Evolutionary conservation across 1,140 invertebrate genomes (phyloP).

Genomic region (Magallana ariakensis): DNA sequence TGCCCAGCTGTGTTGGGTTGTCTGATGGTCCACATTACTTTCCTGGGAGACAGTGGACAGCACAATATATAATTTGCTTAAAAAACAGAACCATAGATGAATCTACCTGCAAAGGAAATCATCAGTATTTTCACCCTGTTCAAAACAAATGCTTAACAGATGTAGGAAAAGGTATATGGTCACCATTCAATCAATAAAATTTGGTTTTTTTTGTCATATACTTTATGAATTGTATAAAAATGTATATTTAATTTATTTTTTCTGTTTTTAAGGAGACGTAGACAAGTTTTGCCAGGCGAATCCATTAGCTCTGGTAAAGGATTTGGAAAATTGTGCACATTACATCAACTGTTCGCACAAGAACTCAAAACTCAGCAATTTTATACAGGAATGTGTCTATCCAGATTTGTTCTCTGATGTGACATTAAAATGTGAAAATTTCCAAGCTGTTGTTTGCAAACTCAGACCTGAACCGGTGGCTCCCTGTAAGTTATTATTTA

Average conservation of each 20-base stretch:
- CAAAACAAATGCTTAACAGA: constrained; percentile 46
- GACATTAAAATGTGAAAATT: constrained; percentile 49
- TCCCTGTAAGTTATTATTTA: constrained; percentile 56
- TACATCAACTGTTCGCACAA: constrained; percentile 58
- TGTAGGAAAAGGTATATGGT: constrained; percentile 50
- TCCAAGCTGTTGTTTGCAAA: constrained; percentile 52
- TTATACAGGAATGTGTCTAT: constrained; percentile 57
- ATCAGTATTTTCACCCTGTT: constrained; percentile 58
- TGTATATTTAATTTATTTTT: neutral
- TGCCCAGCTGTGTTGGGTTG: constrained; percentile 57
- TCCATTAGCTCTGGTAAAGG: constrained; percentile 46
- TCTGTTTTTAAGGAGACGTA: constrained; percentile 45
- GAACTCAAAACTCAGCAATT: constrained; percentile 47
- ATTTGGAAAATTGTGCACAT: constrained; percentile 54
- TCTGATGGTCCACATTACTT: constrained; percentile 55
- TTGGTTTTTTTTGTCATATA: too few species aligned
- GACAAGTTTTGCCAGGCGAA: constrained; percentile 51
- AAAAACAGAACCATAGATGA: constrained; percentile 59
- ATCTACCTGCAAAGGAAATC: constrained; percentile 37
- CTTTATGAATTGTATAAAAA: neutral
- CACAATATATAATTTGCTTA: constrained; percentile 57
- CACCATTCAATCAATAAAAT: too few species aligned
- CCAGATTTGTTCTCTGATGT: constrained; percentile 57
- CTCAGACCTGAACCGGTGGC: constrained; percentile 49
- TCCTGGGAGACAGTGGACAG: constrained; percentile 53